Percentiles rank a stretch among this genome's conserved stretches.
phyloP scores from a whole-genome alignment of 2,797 vertebrate species.

The Microctenopoma lineatum region DNA sequence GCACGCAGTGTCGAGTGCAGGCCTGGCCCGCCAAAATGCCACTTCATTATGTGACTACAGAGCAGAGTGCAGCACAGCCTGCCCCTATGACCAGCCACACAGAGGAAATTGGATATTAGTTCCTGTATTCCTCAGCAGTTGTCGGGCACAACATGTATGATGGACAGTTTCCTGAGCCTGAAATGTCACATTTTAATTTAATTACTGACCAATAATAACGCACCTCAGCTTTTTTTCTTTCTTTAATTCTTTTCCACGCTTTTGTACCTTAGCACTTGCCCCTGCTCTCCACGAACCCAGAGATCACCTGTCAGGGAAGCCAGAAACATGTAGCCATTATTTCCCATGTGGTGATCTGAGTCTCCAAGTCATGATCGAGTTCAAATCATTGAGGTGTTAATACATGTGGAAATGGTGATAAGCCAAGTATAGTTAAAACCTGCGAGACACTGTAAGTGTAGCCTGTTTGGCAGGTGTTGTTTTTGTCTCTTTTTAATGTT shows the following conservation, averaged over 20 bases:
- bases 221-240: not conserved
- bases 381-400: constrained; percentile 8
- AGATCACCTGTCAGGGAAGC: constrained; percentile 15
- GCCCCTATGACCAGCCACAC: constrained; percentile 46
- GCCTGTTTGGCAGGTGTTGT: constrained; percentile 16
- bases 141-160: constrained; percentile 29
- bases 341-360: not conserved
- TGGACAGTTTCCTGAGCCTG: constrained; percentile 8
- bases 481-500: constrained; percentile 9
- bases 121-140: constrained; percentile 36
- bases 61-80: constrained; percentile 50
- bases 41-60: constrained; percentile 74
- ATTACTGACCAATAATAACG: not conserved
- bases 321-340: constrained; percentile 9
- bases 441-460: constrained; percentile 4
- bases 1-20: constrained; percentile 55
- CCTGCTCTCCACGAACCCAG: not conserved
- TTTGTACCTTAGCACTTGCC: not conserved
- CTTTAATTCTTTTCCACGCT: not conserved
- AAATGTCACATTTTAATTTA: constrained; percentile 31
- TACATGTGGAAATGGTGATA: constrained; percentile 3
- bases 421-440: constrained; percentile 16
- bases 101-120: constrained; percentile 54
- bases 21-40: constrained; percentile 70
- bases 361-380: too few species aligned